phyloP scores from a whole-genome alignment of 2,888 invertebrate species.

The Tachystola acroxantha region DNA sequence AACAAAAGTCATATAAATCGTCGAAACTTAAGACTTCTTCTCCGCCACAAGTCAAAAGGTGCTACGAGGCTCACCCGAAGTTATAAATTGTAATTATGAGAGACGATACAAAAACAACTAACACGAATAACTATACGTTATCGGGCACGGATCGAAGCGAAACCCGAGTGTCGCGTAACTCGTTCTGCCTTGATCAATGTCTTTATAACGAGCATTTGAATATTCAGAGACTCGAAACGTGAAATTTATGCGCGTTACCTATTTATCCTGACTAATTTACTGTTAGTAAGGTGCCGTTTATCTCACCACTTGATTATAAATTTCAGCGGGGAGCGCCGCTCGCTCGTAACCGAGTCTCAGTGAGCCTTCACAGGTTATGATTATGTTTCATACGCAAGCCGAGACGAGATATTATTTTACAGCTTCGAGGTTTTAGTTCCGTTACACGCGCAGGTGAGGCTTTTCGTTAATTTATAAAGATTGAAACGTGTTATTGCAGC shows the following conservation, averaged over 20 bases:
- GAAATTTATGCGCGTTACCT: conserved; percentile 35
- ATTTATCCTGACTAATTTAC: conserved; percentile 47
- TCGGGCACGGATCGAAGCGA: conserved; percentile 32
- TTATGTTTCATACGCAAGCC: conserved; percentile 40
- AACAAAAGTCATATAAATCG: conserved; percentile 21
- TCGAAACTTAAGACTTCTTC: conserved; percentile 22
- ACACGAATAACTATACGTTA: conserved; percentile 29
- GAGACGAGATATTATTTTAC: conserved; percentile 28
- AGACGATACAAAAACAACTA: conserved; percentile 23
- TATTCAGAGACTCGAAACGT: conserved; percentile 27
- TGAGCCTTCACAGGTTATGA: conserved; percentile 33
- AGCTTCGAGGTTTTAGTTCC: conserved; percentile 17
- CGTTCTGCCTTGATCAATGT: conserved; percentile 44
- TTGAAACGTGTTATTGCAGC: neutral
- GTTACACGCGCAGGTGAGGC: conserved; percentile 22
- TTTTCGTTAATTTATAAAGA: conserved; percentile 17
- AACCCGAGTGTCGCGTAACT: conserved; percentile 33
- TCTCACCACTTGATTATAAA: conserved; percentile 38
- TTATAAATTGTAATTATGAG: conserved; percentile 50
- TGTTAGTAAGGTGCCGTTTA: conserved; percentile 39
- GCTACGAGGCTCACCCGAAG: conserved; percentile 24
- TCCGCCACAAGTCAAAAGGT: conserved; percentile 23
- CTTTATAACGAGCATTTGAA: conserved; percentile 44
- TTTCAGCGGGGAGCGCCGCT: conserved; percentile 31
- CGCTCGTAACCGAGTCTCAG: conserved; percentile 42